These are phyloP conservation scores for Petrolisthes cinctipes DNA, from an alignment of 2,888 invertebrate species.

Conservation along the genomic window DNA sequence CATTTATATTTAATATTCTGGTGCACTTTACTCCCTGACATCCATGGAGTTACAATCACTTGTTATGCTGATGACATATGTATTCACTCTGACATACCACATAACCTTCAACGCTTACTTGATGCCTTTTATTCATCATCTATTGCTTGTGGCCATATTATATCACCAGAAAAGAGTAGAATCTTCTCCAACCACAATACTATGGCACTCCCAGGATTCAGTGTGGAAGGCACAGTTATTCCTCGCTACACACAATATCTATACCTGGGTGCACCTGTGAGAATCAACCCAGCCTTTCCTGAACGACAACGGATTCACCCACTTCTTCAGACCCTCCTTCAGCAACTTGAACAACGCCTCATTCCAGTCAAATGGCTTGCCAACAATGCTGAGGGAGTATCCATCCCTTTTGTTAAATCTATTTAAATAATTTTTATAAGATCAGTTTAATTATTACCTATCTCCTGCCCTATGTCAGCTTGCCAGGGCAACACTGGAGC, in stretches of 20 bases:
- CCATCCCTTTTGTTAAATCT: not conserved
- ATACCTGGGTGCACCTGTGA: not conserved
- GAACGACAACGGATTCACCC: constrained; percentile 13
- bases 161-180: too few species aligned
- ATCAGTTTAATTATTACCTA: not conserved
- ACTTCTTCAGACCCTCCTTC: not conserved
- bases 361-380: constrained; percentile 10
- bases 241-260: too few species aligned
- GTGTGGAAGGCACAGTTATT: too few species aligned
- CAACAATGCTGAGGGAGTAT: not conserved
- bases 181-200: too few species aligned
- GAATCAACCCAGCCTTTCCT: not conserved
- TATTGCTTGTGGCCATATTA: too few species aligned
- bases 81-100: not conserved
- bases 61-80: constrained; percentile 7
- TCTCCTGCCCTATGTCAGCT: constrained; percentile 8
- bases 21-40: not conserved
- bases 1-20: not conserved
- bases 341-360: not conserved
- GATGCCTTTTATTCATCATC: not conserved
- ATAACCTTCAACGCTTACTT: not conserved
- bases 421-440: not conserved
- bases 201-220: too few species aligned
- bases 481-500: not conserved
- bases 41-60: not conserved